Percentiles rank a stretch among this genome's conserved stretches.
Evolutionary conservation across 2,113 vertebrate genomes (phyloP).

Genomic region (Equus quagga): DNA sequence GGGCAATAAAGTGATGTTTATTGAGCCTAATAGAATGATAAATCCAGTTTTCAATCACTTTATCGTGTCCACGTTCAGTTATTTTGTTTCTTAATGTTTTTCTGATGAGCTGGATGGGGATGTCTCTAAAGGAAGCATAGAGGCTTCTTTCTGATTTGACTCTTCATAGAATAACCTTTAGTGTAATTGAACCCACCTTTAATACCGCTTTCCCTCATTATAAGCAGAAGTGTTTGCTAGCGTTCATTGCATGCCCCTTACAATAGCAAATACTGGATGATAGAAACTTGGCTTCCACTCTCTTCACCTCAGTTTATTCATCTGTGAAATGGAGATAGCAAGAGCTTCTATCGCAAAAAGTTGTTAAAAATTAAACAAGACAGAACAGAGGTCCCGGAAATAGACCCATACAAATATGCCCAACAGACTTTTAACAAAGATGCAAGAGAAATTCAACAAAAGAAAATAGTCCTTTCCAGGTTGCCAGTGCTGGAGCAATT

Average conservation of each 20-base stretch:
- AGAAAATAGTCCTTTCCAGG: neutral
- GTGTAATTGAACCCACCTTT: neutral
- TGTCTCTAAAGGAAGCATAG: neutral
- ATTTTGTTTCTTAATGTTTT: neutral
- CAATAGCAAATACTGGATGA: neutral
- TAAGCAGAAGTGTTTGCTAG: neutral
- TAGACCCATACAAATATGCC: neutral
- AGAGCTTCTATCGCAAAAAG: neutral
- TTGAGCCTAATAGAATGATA: neutral
- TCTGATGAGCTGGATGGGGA: neutral
- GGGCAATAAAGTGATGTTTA: slow-evolving; percentile 24
- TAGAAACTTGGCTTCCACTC: neutral
- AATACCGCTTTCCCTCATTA: neutral
- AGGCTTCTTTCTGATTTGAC: neutral
- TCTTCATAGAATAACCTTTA: neutral
- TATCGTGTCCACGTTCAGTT: neutral
- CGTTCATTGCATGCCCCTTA: neutral
- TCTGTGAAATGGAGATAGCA: neutral
- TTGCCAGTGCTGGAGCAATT: neutral
- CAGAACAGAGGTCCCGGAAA: neutral
- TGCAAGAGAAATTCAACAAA: neutral
- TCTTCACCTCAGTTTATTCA: neutral
- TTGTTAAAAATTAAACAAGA: neutral
- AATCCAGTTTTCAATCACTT: neutral
- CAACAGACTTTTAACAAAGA: neutral